Percentiles rank a stretch among this genome's conserved stretches.
These are phyloP conservation scores for Berghia stephanieae DNA, from an alignment of 1,140 invertebrate species.

Conservation along the genomic window DNA sequence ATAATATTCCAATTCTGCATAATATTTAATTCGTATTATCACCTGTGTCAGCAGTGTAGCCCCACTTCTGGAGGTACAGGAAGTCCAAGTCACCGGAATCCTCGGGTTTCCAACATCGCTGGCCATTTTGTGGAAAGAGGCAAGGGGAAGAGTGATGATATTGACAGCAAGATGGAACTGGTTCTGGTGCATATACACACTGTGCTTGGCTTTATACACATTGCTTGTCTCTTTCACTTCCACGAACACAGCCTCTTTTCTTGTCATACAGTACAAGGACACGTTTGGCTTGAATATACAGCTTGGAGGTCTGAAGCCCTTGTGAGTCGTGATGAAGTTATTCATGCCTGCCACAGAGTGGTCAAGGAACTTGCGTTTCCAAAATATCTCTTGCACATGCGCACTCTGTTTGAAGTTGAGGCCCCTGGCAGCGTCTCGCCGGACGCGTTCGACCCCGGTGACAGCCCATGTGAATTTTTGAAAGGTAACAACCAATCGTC, in stretches of 20 bases:
- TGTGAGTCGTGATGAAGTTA: slow-evolving; percentile 60
- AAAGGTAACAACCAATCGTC: slow-evolving; percentile 51
- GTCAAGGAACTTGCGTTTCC: slow-evolving; percentile 53
- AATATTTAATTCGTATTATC: neutral
- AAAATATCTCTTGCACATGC: slow-evolving; percentile 58
- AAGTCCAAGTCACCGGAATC: slow-evolving; percentile 54
- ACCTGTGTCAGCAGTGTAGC: slow-evolving; percentile 54
- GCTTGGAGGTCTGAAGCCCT: slow-evolving; percentile 57
- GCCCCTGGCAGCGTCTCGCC: slow-evolving; percentile 53
- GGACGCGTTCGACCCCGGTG: slow-evolving; percentile 54
- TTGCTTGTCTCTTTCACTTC: slow-evolving; percentile 46
- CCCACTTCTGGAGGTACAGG: slow-evolving; percentile 55
- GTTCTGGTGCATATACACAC: slow-evolving; percentile 40
- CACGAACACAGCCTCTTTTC: slow-evolving; percentile 56
- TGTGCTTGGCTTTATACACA: slow-evolving; percentile 42
- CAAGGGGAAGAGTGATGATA: slow-evolving; percentile 57
- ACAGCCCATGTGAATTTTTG: slow-evolving; percentile 62
- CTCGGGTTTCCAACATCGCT: slow-evolving; percentile 56
- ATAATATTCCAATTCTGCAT: too few relatives aligned
- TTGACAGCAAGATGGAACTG: slow-evolving; percentile 55
- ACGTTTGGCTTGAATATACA: slow-evolving; percentile 57
- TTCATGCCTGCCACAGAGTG: slow-evolving; percentile 50
- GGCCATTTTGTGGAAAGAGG: slow-evolving; percentile 59
- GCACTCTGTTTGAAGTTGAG: slow-evolving; percentile 60
- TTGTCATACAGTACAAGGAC: slow-evolving; percentile 56